A percentile compares a stretch with the other conserved stretches of the same genome.
Conservation (phyloP, 1,140 invertebrate species). For the Holcopasites calliopsidis region DNA sequence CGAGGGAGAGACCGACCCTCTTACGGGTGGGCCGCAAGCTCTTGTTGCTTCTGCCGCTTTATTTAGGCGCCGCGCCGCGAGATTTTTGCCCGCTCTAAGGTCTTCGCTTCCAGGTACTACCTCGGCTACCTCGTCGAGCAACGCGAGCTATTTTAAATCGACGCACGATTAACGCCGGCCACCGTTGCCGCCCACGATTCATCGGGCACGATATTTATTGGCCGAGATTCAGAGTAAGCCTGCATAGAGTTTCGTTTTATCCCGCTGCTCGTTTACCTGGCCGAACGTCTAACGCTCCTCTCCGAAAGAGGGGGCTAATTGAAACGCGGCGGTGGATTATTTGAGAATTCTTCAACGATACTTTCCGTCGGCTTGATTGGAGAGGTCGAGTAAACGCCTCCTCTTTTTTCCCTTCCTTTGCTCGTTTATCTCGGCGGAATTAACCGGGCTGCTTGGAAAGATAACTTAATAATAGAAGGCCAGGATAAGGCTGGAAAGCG, state of each 20-base stretch:
- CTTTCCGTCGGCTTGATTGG: conserved; percentile 9
- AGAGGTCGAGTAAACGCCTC: neutral
- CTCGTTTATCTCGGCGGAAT: neutral
- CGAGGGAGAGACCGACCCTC: too few relatives aligned
- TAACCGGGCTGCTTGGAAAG: neutral
- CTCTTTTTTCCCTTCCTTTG: neutral
- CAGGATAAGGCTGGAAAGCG: neutral
- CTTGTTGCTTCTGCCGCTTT: conserved; percentile 27
- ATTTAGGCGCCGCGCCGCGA: neutral
- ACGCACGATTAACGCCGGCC: too few relatives aligned
- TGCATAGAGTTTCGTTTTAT: neutral
- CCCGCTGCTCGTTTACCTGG: neutral
- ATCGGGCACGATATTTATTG: neutral
- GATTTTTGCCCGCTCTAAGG: conserved; percentile 32
- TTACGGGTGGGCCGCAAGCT: conserved; percentile 37
- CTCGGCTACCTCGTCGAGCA: neutral
- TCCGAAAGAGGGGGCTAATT: neutral
- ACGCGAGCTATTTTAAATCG: conserved; percentile 9
- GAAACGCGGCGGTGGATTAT: neutral
- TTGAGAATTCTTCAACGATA: conserved; percentile 1
- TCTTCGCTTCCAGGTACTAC: conserved; percentile 36
- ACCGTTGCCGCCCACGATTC: neutral
- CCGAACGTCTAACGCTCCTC: neutral
- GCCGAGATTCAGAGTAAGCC: neutral
- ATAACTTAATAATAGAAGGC: conserved; percentile 7